Evolutionary conservation across 2,113 vertebrate genomes (phyloP).

Genomic region (Tamias sibiricus): DNA sequence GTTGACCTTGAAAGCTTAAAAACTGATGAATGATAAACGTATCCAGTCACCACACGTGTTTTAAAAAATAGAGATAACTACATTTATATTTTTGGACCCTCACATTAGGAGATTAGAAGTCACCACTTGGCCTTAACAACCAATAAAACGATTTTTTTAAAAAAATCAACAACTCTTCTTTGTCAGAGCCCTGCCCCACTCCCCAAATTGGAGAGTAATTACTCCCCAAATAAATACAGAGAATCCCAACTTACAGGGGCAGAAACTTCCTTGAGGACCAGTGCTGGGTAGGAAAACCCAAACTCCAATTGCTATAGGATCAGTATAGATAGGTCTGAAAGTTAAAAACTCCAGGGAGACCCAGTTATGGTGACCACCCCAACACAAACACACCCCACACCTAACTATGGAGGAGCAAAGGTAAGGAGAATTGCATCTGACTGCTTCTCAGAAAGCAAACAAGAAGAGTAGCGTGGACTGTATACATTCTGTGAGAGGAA

Average conservation of each 20-base stretch:
- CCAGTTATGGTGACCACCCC: background rate
- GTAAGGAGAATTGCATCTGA: slow-evolving; percentile 18
- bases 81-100: background rate
- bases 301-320: background rate
- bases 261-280: background rate
- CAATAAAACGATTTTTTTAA: no score
- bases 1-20: slow-evolving; percentile 35
- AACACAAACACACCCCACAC: background rate
- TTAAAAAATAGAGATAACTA: background rate
- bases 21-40: background rate
- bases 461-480: background rate
- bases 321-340: background rate
- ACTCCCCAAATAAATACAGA: background rate
- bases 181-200: background rate
- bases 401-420: background rate
- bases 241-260: background rate
- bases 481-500: background rate
- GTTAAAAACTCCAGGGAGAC: background rate
- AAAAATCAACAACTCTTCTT: background rate
- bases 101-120: background rate
- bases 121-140: background rate
- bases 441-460: background rate
- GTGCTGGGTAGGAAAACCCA: background rate
- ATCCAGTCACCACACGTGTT: background rate
- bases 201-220: background rate